Conservation (phyloP, 37 sponge, comb jelly and placozoan species). For the Beroe ovata region DNA sequence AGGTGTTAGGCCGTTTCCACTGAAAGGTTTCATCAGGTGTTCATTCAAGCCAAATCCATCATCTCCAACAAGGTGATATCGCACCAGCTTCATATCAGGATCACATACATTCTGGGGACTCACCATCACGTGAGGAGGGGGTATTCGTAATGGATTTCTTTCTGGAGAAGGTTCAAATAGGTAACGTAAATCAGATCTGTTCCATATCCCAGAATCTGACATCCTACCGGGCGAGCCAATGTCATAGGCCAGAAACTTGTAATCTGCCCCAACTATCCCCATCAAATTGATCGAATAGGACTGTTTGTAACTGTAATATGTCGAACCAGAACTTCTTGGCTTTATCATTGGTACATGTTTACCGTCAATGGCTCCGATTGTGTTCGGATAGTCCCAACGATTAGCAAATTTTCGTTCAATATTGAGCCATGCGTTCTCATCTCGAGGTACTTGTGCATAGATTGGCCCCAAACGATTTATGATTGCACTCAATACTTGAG, state of each 20-base stretch:
- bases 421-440: slow-evolving; percentile 63
- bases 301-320: slow-evolving; percentile 72
- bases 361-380: slow-evolving; percentile 73
- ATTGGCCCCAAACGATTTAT: slow-evolving; percentile 3
- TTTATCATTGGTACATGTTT: slow-evolving; percentile 70
- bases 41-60: not conserved
- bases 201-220: slow-evolving; percentile 71
- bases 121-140: slow-evolving; percentile 3
- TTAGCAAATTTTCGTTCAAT: slow-evolving; percentile 43
- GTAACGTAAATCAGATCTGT: not conserved
- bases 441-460: not conserved
- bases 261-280: slow-evolving; percentile 70
- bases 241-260: slow-evolving; percentile 69
- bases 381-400: slow-evolving; percentile 69
- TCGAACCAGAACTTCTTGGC: slow-evolving; percentile 69
- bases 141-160: slow-evolving; percentile 60
- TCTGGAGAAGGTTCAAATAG: slow-evolving; percentile 36
- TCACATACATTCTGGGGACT: not conserved
- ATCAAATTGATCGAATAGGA: slow-evolving; percentile 68
- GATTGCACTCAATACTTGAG: slow-evolving; percentile 10
- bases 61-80: not conserved
- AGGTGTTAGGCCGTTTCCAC: slow-evolving; percentile 26
- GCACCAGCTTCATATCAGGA: not conserved
- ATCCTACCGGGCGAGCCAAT: slow-evolving; percentile 69
- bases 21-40: slow-evolving; percentile 67